These are phyloP conservation scores for Cyphomyrmex costatus DNA, from an alignment of 1,140 invertebrate species.

Conservation along the genomic window DNA sequence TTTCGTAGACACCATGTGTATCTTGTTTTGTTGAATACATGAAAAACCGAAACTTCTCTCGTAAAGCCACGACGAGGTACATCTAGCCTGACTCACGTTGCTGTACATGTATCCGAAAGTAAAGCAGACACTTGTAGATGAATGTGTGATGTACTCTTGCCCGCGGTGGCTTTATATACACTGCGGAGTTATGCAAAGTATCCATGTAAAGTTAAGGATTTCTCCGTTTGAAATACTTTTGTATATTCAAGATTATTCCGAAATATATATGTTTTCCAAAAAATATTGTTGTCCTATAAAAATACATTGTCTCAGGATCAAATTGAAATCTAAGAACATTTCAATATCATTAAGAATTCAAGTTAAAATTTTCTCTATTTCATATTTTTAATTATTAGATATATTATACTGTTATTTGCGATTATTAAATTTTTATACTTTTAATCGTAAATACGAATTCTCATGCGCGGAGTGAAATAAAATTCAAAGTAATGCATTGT, in stretches of 20 bases:
- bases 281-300: background rate
- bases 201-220: slow-evolving; percentile 46
- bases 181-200: slow-evolving; percentile 47
- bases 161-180: slow-evolving; percentile 28
- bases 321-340: background rate
- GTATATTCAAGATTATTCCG: slow-evolving; percentile 20
- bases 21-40: slow-evolving; percentile 55
- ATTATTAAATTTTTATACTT: background rate
- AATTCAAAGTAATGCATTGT: background rate
- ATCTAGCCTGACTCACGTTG: slow-evolving; percentile 40
- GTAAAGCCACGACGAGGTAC: slow-evolving; percentile 44
- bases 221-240: background rate
- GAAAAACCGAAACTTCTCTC: slow-evolving; percentile 62
- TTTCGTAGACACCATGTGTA: slow-evolving; percentile 11
- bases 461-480: background rate
- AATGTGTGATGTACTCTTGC: slow-evolving; percentile 47
- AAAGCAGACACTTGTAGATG: slow-evolving; percentile 60
- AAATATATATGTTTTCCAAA: slow-evolving; percentile 28
- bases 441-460: background rate
- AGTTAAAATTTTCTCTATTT: background rate
- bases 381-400: background rate
- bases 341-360: background rate
- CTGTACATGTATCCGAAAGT: slow-evolving; percentile 54
- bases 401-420: background rate
- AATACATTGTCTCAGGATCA: background rate